Evolutionary conservation across 2,888 invertebrate species (phyloP).

Genomic region (Drosophila kanekoi): DNA sequence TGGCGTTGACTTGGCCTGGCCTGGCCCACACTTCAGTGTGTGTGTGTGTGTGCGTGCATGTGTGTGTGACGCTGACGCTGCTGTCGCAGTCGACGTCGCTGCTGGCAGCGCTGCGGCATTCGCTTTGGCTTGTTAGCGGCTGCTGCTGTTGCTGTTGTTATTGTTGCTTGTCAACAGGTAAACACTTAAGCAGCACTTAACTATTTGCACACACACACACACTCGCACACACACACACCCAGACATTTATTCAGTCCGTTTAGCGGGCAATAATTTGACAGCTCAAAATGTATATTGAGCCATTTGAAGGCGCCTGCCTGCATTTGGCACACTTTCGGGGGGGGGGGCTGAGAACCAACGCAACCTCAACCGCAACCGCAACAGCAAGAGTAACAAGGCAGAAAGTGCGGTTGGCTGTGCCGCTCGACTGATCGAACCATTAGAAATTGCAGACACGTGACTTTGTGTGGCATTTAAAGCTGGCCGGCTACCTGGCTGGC

Average conservation of each 20-base stretch:
- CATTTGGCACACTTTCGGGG: conserved; percentile 45
- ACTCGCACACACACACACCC: conserved; percentile 15
- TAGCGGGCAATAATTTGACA: conserved; percentile 42
- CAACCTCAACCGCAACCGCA: too few species aligned
- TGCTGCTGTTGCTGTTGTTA: conserved; percentile 26
- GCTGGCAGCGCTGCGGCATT: conserved; percentile 21
- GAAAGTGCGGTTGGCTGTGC: conserved; percentile 45
- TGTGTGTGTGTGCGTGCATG: conserved; percentile 11
- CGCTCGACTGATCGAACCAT: conserved; percentile 56
- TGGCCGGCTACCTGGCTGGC: conserved; percentile 9
- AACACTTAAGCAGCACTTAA: conserved; percentile 64
- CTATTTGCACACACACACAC: conserved; percentile 48
- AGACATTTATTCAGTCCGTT: conserved; percentile 11
- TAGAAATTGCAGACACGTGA: conserved; percentile 75
- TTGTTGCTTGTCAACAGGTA: conserved; percentile 65
- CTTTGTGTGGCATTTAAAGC: conserved; percentile 36
- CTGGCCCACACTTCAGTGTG: background rate
- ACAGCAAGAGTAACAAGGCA: conserved; percentile 19
- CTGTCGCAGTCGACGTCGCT: conserved; percentile 22
- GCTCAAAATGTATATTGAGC: conserved; percentile 28
- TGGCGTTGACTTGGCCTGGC: conserved; percentile 36
- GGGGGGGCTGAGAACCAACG: conserved; percentile 32
- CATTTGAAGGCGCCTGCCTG: conserved; percentile 24
- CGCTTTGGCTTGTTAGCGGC: conserved; percentile 50
- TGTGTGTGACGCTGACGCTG: conserved; percentile 1